phyloP scores from a whole-genome alignment of 2,888 invertebrate genomes.

The Lepidocyrtoides sp. region DNA sequence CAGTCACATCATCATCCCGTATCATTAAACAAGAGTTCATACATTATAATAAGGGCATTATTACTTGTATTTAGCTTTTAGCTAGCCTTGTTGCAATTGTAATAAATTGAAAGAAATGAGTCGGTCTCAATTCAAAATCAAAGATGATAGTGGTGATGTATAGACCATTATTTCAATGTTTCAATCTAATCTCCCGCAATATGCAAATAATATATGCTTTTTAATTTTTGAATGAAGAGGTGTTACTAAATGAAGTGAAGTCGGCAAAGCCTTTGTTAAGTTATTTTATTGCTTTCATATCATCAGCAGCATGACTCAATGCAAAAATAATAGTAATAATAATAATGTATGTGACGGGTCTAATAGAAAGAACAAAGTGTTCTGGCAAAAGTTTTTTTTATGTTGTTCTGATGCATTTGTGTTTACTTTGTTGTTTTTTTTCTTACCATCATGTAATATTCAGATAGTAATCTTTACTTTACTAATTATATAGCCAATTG shows the following conservation, averaged over 20 bases:
- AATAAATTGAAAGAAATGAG: too few relatives aligned
- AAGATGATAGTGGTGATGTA: neutral
- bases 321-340: neutral
- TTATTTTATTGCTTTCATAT: too few relatives aligned
- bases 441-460: neutral
- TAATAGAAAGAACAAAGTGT: constrained; percentile 30
- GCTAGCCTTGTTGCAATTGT: too few relatives aligned
- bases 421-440: constrained; percentile 26
- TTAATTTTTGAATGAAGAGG: too few relatives aligned
- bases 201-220: too few relatives aligned
- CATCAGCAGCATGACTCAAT: constrained; percentile 12
- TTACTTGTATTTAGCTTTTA: too few relatives aligned
- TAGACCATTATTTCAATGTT: too few relatives aligned
- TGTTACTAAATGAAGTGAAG: too few relatives aligned
- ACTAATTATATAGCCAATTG: constrained; percentile 27
- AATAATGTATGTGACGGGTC: neutral
- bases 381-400: neutral
- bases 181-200: too few relatives aligned
- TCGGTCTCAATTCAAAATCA: too few relatives aligned
- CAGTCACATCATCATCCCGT: neutral
- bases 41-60: too few relatives aligned
- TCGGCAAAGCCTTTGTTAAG: neutral
- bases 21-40: too few relatives aligned
- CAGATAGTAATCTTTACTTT: constrained; percentile 8
- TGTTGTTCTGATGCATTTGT: neutral